phyloP scores from a whole-genome alignment of 2,888 invertebrate genomes.

The Caenorhabditis drosophilae region DNA sequence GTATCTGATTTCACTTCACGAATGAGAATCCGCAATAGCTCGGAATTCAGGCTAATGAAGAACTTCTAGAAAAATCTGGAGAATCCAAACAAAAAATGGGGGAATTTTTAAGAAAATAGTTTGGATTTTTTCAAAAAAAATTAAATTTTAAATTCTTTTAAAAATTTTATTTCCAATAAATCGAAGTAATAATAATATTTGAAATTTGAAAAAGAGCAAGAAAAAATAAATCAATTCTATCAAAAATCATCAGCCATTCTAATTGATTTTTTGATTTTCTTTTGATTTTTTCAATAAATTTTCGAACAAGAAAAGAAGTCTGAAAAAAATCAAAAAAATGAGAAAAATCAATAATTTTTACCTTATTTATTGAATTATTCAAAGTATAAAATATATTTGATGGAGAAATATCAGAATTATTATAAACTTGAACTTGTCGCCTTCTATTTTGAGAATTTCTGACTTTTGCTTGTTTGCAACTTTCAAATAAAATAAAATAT shows the following conservation, averaged over 20 bases:
- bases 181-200: constrained; percentile 23
- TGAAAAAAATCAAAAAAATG: constrained; percentile 13
- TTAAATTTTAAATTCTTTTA: background rate
- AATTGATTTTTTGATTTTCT: constrained; percentile 17
- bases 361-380: too few relatives aligned
- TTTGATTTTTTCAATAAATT: constrained; percentile 15
- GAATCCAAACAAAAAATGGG: background rate
- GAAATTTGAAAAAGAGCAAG: constrained; percentile 29
- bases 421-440: too few relatives aligned
- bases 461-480: too few relatives aligned
- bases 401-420: too few relatives aligned
- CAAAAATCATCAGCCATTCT: constrained; percentile 32
- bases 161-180: constrained; percentile 23
- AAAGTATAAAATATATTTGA: too few relatives aligned
- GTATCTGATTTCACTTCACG: background rate
- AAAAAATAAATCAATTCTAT: constrained; percentile 25
- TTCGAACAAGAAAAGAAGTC: constrained; percentile 24
- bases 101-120: background rate
- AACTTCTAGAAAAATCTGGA: background rate
- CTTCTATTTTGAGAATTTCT: too few relatives aligned
- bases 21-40: background rate
- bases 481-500: constrained; percentile 20
- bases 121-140: background rate
- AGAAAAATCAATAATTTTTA: too few relatives aligned
- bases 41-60: background rate